Percentiles rank a stretch among this genome's conserved stretches.
Conservation (phyloP, 2,888 invertebrate species). For the Callyntrura guangdongensis region DNA sequence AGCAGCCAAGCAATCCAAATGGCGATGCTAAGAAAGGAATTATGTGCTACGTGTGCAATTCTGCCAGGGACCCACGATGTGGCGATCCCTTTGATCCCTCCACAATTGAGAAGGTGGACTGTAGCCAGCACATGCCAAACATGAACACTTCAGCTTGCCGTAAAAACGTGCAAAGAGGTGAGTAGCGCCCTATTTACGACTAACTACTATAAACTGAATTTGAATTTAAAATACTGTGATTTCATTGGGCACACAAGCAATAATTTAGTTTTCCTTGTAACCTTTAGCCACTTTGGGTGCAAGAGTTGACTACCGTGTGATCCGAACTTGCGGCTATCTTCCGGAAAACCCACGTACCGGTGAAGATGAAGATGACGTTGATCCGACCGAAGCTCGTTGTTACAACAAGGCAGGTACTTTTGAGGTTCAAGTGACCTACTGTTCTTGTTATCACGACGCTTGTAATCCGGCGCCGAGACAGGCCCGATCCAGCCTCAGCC, state of each 20-base stretch:
- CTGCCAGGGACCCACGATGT: constrained; percentile 86
- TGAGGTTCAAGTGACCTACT: constrained; percentile 84
- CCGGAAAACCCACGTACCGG: constrained; percentile 69
- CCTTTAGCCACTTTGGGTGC: constrained; percentile 79
- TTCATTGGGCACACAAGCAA: no score
- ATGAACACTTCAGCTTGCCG: constrained; percentile 86
- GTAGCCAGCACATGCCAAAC: constrained; percentile 84
- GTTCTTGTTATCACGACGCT: constrained; percentile 77
- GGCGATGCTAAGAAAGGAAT: constrained; percentile 76
- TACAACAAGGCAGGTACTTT: constrained; percentile 84
- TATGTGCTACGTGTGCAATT: constrained; percentile 87
- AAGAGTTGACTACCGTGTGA: constrained; percentile 78
- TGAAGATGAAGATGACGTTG: constrained; percentile 69
- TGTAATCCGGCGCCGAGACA: constrained; percentile 71
- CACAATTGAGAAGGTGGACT: constrained; percentile 86
- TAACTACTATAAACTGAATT: no score
- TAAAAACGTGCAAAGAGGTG: constrained; percentile 87
- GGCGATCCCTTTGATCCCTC: constrained; percentile 87
- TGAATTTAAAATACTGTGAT: no score
- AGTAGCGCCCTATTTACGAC: no score
- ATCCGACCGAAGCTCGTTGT: constrained; percentile 66
- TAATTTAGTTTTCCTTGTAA: not conserved
- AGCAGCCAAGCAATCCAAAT: constrained; percentile 61
- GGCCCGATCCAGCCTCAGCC: constrained; percentile 56
- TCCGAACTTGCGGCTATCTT: constrained; percentile 83